Evolutionary conservation across 2,888 invertebrate genomes (phyloP), one percentile per base, ranked within the genome.

Genomic region (Dromius quadrimaculatus): DNA sequence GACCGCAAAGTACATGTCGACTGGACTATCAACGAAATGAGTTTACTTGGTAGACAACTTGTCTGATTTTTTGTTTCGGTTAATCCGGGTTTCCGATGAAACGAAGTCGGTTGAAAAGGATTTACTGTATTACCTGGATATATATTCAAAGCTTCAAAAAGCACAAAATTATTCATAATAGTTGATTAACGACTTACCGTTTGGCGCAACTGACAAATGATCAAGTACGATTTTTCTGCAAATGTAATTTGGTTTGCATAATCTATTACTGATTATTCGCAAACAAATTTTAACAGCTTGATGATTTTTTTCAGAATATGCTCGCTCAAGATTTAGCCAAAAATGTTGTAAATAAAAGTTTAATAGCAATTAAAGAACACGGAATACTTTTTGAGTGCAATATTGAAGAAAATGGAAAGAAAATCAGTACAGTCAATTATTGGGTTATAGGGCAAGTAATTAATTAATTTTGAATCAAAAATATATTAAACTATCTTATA

Each of bases 301-400:
- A 6, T 1, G 13, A 8, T 47, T 50, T 22, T 38, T 80, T 81
- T 69, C 73, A 83, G 83, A 79, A 80, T 74, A 79, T 84, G 78
- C 76, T 82, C 2, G 79, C 83, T 1, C 82, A 83, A 76, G 83
- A 84, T 74, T 81, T 81, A 75, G 79, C 81, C 4, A 83, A 82
- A 76, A 81, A 81, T 5, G 80, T 87, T 1, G 84, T 91, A 65
- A 91, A 92, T 78, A 91, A 90, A 79, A 91, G 90, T 74, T 82
- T 93, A 43, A 89, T 92, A 5, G 90, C 91, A 0, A 90, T 94
- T 20, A 93, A 92, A 79, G 96, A 96, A 77, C 91, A 94, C 76
- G 94, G 94, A 1, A 87, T 93, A 75, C 82, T 94, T 71, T 92
- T 93, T 81, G 88, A 90, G 78, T 88, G 86, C 72, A 74, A 79